These are phyloP conservation scores for Oncorhynchus masou DNA, from an alignment of 2,113 vertebrate species.

Conservation along the genomic window DNA sequence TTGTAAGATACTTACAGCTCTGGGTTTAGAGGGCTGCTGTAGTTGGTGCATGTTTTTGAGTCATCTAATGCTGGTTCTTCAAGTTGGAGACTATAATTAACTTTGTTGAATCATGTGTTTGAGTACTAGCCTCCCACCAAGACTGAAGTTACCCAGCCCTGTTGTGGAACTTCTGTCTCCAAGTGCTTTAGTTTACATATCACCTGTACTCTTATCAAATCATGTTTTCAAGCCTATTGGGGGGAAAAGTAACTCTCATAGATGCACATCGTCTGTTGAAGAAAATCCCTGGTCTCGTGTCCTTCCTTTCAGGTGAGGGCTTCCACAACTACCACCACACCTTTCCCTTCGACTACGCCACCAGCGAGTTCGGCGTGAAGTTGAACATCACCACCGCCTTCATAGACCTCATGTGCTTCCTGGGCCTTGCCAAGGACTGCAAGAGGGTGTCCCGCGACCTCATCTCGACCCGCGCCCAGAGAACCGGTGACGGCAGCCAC, in stretches of 20 bases:
- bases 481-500: slow-evolving; percentile 83
- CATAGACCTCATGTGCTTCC: slow-evolving; percentile 85
- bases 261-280: too few relatives aligned
- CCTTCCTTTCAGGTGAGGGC: slow-evolving; percentile 84
- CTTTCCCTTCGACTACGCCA: slow-evolving; percentile 89
- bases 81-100: too few relatives aligned
- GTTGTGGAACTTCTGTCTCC: too few relatives aligned
- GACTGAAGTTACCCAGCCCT: too few relatives aligned
- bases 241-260: too few relatives aligned
- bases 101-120: too few relatives aligned
- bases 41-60: too few relatives aligned
- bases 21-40: too few relatives aligned
- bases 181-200: not conserved
- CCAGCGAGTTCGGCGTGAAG: slow-evolving; percentile 87
- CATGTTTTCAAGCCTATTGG: too few relatives aligned
- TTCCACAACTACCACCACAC: slow-evolving; percentile 96
- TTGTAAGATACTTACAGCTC: too few relatives aligned
- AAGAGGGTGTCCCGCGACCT: slow-evolving; percentile 81
- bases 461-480: slow-evolving; percentile 73
- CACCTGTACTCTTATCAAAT: not conserved
- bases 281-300: not conserved
- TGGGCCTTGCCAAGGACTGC: slow-evolving; percentile 84
- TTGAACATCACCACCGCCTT: slow-evolving; percentile 88
- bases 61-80: too few relatives aligned
- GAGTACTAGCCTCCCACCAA: too few relatives aligned